Conservation (phyloP, 2,113 vertebrate genomes). For the Anolis sagrei region DNA sequence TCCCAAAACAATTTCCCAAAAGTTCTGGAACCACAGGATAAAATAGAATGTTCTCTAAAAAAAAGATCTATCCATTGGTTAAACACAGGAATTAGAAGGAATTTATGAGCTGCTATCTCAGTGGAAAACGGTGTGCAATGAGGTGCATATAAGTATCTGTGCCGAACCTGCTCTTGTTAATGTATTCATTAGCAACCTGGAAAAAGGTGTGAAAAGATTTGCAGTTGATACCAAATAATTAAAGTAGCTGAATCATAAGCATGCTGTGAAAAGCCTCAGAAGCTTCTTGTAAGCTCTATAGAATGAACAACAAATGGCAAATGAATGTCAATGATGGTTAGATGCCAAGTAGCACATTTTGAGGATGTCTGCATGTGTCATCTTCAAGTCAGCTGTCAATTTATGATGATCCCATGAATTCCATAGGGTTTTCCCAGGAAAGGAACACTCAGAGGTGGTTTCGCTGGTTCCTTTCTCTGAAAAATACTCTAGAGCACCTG, state of each 20-base stretch:
- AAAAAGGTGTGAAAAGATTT: slow-evolving; percentile 21
- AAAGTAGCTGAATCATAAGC: background rate
- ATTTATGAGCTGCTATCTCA: slow-evolving; percentile 10
- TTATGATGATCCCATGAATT: no score
- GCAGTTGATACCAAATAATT: background rate
- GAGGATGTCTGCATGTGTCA: background rate
- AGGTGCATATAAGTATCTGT: background rate
- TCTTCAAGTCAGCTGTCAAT: no score
- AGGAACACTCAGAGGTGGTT: no score
- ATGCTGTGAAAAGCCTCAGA: background rate
- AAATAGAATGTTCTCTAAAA: background rate
- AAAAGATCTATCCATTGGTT: background rate
- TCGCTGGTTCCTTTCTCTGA: no score
- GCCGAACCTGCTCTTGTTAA: slow-evolving; percentile 22
- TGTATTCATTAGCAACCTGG: slow-evolving; percentile 29
- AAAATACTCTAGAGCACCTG: no score
- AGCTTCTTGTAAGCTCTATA: background rate
- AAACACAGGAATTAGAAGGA: background rate
- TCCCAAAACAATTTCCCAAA: background rate
- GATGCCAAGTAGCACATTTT: background rate
- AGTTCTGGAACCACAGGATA: background rate
- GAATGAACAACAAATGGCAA: background rate
- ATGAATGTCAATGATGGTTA: background rate
- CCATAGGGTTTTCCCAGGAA: no score
- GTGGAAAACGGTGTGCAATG: background rate